Conservation (phyloP, 2,888 invertebrate species). For the Lymantria monacha region DNA sequence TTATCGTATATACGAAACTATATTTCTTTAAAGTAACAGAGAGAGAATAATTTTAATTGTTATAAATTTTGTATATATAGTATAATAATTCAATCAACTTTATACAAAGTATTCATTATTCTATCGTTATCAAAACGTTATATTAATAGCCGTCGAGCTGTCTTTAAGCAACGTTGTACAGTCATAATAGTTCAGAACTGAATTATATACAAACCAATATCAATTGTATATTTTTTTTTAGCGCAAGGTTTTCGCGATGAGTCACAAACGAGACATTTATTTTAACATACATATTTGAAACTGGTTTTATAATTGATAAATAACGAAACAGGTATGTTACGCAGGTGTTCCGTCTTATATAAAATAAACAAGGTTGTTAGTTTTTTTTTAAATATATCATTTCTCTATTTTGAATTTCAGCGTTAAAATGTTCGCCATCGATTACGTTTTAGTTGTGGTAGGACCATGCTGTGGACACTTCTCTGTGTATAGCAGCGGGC, state of each 20-base stretch:
- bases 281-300: conserved; percentile 18
- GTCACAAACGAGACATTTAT: conserved; percentile 18
- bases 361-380: conserved; percentile 10
- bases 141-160: neutral
- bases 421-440: too few relatives aligned
- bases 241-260: conserved; percentile 17
- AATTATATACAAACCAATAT: conserved; percentile 8
- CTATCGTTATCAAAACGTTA: neutral
- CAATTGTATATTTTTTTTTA: conserved; percentile 2
- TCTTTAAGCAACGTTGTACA: neutral
- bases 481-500: too few relatives aligned
- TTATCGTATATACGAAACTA: too few relatives aligned
- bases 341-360: conserved; percentile 27
- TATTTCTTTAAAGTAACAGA: too few relatives aligned
- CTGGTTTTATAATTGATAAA: conserved; percentile 29
- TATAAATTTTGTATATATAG: too few relatives aligned
- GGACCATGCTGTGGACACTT: too few relatives aligned
- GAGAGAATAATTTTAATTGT: too few relatives aligned
- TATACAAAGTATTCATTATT: too few relatives aligned
- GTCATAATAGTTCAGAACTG: neutral
- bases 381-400: too few relatives aligned
- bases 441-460: too few relatives aligned
- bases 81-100: too few relatives aligned
- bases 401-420: too few relatives aligned
- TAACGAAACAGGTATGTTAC: conserved; percentile 12